Evolutionary conservation across 2,888 invertebrate species (phyloP), one percentile per base, ranked within the genome.

Genomic region (Drosophila neotestacea): DNA sequence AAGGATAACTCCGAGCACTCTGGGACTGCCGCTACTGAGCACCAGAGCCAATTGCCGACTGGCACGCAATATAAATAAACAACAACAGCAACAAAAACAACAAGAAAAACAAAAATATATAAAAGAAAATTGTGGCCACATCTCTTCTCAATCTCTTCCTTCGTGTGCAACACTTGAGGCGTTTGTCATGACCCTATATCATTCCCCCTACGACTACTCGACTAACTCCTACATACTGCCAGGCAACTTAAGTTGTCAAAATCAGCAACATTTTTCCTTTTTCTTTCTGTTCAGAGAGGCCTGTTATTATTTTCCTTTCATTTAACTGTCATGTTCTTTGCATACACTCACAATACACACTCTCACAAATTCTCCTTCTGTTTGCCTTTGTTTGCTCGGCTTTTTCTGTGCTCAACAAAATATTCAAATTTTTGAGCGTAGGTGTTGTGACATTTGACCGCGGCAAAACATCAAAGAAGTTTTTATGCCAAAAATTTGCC

Each of bases 221-320:
- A 22, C 22, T 3, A 22, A 22, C 22, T 22, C 22, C 22, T 22
- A 22, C 22, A 22, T 22, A 22, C 22, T 22, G 2, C 22, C 22
- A 22, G 62, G 65, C 77, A 71, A 88, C 87, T 80, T 79, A 78
- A 79, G 76, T 77, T 89, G 89, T 89, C 86, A 90, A 80, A 88
- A 85, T 89, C 85, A 90, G 85, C 81, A 74, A 74, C 71, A 72
- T 74, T 69, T 74, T 70, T 70, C 38, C 39, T 55, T 74, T 70
- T 70, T 34, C 39, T 55, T 48, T 46, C 48, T 48, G 47, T 39
- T 59, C 47, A 30, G 55, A 30, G 55, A 61, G 56, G 56, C 46
- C 51, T 66, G 62, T 13, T 62, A 54, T 55, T 63, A 69, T 88
- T 82, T 84, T 80, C 52, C 63, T 74, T 85, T 88, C 69, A 68